Conservation (phyloP, 64 coral and sea anemone genomes). For the Stichodactyla mertensii region DNA sequence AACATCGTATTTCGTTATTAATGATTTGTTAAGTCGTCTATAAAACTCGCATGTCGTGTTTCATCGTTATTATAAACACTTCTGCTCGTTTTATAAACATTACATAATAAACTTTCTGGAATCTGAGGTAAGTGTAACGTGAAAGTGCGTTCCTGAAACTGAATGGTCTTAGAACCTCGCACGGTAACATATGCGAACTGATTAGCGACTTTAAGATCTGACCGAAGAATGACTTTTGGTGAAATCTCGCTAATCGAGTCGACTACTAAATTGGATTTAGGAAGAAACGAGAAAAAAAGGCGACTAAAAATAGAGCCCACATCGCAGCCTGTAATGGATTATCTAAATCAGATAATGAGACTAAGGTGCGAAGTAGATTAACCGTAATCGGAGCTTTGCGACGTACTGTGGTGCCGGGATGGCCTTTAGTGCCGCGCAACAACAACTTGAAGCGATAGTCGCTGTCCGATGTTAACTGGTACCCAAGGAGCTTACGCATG, state of each 20-base stretch:
- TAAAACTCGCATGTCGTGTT: too few relatives aligned
- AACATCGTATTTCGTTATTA: too few relatives aligned
- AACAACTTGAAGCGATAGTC: slow-evolving; percentile 1
- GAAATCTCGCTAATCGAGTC: background rate
- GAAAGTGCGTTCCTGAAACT: background rate
- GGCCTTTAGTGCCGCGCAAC: background rate
- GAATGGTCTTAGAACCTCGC: background rate
- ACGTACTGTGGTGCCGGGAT: background rate
- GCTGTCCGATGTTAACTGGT: background rate
- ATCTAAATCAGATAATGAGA: background rate
- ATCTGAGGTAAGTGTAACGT: background rate
- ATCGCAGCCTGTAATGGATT: too few relatives aligned
- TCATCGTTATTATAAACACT: too few relatives aligned
- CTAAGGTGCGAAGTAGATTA: background rate
- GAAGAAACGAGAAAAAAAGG: background rate
- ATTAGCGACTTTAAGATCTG: background rate
- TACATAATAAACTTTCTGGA: background rate
- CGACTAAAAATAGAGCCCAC: too few relatives aligned
- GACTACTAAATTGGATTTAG: background rate
- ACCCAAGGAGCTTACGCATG: slow-evolving; percentile 7
- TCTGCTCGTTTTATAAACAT: too few relatives aligned
- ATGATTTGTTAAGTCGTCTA: too few relatives aligned
- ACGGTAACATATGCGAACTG: background rate
- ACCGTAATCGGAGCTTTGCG: background rate
- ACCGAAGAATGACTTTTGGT: background rate